phyloP scores from a whole-genome alignment of 2,113 vertebrate genomes.

The Hyperopisus bebe region DNA sequence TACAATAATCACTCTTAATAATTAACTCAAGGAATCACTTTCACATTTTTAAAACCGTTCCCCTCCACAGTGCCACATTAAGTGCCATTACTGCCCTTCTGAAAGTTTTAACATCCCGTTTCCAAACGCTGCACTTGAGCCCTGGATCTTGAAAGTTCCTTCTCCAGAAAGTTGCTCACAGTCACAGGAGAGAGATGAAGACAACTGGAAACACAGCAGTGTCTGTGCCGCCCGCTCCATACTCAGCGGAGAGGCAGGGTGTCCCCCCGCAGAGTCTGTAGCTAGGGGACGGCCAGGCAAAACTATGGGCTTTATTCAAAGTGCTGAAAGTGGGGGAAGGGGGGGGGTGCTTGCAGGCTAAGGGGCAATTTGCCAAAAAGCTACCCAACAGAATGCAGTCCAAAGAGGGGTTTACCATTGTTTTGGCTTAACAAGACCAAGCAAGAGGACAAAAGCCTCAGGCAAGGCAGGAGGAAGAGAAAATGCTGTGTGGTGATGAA shows the following conservation, averaged over 20 bases:
- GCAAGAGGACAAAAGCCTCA: conserved; percentile 6
- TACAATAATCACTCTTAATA: background rate
- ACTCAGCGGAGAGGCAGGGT: background rate
- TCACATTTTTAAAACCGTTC: background rate
- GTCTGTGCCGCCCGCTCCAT: background rate
- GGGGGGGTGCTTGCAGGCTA: background rate
- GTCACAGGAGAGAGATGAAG: conserved; percentile 11
- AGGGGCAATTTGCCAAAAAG: conserved; percentile 27
- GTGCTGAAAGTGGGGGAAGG: conserved; percentile 11
- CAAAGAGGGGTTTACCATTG: conserved; percentile 13
- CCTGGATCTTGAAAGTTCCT: background rate
- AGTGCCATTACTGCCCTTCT: background rate
- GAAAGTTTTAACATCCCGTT: background rate
- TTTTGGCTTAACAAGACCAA: conserved; percentile 19
- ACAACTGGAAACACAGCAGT: conserved; percentile 20
- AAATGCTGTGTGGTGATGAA: background rate
- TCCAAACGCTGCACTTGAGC: background rate
- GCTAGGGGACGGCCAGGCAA: conserved; percentile 14
- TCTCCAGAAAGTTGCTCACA: background rate
- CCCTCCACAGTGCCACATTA: background rate
- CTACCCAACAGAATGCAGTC: background rate
- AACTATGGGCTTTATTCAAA: conserved; percentile 22
- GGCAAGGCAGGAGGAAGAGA: background rate
- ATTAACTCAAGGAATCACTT: background rate
- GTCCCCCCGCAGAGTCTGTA: conserved; percentile 12